Evolutionary conservation across 2,797 vertebrate genomes (phyloP).

Genomic region (Micrastur ruficollis): DNA sequence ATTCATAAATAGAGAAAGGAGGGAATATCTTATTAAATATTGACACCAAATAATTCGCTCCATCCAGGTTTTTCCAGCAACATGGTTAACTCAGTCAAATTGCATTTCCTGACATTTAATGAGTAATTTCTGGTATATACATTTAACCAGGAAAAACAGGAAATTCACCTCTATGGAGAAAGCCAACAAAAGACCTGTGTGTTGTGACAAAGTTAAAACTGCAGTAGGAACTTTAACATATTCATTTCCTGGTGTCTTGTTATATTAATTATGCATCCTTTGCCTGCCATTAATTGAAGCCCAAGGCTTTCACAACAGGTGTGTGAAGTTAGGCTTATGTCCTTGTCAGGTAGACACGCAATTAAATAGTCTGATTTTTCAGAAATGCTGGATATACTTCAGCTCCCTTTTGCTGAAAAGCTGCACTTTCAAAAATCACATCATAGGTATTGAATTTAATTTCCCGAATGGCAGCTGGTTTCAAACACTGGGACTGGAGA

Average conservation of each 20-base stretch:
- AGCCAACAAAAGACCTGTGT: background rate
- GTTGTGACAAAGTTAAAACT: constrained; percentile 5
- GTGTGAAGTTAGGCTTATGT: background rate
- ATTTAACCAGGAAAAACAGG: constrained; percentile 43
- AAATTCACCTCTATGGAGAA: constrained; percentile 32
- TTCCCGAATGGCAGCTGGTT: background rate
- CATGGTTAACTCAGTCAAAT: background rate
- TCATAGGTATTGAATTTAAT: constrained; percentile 16
- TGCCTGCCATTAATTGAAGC: constrained; percentile 19
- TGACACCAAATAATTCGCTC: background rate
- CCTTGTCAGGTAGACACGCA: background rate
- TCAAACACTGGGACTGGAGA: background rate
- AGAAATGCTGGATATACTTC: background rate
- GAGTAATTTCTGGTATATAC: constrained; percentile 53
- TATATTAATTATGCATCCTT: constrained; percentile 36
- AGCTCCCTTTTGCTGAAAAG: background rate
- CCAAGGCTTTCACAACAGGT: constrained; percentile 28
- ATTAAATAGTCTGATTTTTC: background rate
- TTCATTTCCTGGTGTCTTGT: constrained; percentile 33
- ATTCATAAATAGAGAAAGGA: background rate
- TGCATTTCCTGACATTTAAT: constrained; percentile 44
- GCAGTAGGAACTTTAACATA: constrained; percentile 1
- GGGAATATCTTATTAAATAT: background rate
- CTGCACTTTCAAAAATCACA: background rate
- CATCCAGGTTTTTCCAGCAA: constrained; percentile 6